phyloP scores from a whole-genome alignment of 2,797 vertebrate genomes.

The Oreortyx pictus region DNA sequence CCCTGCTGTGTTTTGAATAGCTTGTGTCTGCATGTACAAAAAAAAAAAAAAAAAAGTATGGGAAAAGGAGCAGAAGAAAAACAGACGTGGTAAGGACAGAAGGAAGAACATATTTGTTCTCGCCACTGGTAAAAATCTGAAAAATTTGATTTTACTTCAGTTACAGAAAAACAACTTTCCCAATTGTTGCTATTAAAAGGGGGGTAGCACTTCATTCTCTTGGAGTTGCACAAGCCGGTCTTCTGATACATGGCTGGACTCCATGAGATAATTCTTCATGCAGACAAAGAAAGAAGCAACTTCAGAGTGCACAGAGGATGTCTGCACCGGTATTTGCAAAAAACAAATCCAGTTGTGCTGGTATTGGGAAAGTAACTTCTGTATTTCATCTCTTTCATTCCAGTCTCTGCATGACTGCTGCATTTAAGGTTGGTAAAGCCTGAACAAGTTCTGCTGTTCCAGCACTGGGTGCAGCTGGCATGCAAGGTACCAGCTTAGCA shows the following conservation, averaged over 20 bases:
- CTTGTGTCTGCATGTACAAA: background rate
- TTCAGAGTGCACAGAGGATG: background rate
- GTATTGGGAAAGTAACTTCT: background rate
- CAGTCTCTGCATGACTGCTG: accelerated
- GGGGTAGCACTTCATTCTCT: background rate
- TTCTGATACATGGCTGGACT: background rate
- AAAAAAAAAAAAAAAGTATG: background rate
- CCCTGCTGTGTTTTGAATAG: background rate
- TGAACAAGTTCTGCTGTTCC: background rate
- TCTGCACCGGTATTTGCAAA: background rate
- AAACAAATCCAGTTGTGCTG: background rate
- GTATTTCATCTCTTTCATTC: background rate
- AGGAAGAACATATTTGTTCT: conserved; percentile 65
- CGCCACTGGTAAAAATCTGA: conserved; percentile 51
- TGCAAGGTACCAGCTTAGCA: background rate
- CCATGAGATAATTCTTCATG: background rate
- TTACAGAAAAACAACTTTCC: conserved; percentile 15
- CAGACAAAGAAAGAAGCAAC: background rate
- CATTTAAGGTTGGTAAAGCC: background rate
- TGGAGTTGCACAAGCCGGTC: background rate
- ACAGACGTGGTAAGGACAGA: conserved; percentile 28
- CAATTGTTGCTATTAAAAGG: background rate
- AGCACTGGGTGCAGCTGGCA: background rate
- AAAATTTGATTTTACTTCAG: background rate
- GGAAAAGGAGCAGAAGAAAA: conserved; percentile 42